Evolutionary conservation across 2,113 vertebrate genomes (phyloP).

Genomic region (Garra rufa): DNA sequence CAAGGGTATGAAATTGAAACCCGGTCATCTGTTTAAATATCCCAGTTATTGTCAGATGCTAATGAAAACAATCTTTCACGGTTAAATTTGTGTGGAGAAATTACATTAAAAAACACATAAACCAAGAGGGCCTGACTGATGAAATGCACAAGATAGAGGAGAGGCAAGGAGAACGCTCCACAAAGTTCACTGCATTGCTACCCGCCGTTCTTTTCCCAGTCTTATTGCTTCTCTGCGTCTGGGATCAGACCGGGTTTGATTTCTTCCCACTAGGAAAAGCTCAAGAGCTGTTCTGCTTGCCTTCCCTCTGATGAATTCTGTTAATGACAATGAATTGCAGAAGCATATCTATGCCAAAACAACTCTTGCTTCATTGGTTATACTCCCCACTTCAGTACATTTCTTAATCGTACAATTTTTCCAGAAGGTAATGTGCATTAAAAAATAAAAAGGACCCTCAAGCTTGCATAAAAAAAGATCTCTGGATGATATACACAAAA

Average conservation of each 20-base stretch:
- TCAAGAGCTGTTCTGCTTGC: conserved; percentile 39
- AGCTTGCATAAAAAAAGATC: conserved; percentile 8
- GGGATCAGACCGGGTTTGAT: conserved; percentile 18
- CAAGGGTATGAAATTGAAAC: conserved; percentile 75
- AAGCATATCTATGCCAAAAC: conserved; percentile 29
- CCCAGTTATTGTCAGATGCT: conserved; percentile 71
- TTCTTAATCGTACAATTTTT: conserved; percentile 49
- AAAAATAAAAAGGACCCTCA: neutral
- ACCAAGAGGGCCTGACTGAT: conserved; percentile 67
- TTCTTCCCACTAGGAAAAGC: conserved; percentile 41
- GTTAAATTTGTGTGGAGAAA: conserved; percentile 70
- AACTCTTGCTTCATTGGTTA: conserved; percentile 34
- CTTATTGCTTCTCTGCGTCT: conserved; percentile 23
- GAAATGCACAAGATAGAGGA: conserved; percentile 53
- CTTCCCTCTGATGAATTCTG: conserved; percentile 46
- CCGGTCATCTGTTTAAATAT: conserved; percentile 77
- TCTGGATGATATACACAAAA: neutral
- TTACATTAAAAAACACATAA: conserved; percentile 73
- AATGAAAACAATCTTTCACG: conserved; percentile 78
- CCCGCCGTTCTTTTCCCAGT: conserved; percentile 1
- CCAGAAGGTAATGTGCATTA: conserved; percentile 21
- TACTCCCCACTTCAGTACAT: conserved; percentile 28
- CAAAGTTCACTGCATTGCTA: conserved; percentile 36
- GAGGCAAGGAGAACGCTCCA: conserved; percentile 30
- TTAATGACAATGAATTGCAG: conserved; percentile 52